Evolutionary conservation across 2,113 vertebrate genomes (phyloP).

Genomic region (Athene noctua): DNA sequence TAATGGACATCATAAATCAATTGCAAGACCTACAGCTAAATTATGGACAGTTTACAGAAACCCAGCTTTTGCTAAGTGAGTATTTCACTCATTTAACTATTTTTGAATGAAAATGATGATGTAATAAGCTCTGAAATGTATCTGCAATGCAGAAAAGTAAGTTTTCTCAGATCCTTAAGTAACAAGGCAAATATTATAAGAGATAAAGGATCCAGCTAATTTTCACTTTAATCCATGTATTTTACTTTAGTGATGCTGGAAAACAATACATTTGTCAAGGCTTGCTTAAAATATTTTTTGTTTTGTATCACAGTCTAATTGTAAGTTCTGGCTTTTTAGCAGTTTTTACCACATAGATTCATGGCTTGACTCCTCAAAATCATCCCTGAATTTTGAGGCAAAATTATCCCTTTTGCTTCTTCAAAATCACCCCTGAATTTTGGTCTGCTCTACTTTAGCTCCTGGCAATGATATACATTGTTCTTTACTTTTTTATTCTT

Average conservation of each 20-base stretch:
- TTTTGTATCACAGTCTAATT: background rate
- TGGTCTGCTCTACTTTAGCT: background rate
- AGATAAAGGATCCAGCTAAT: background rate
- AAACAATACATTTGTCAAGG: background rate
- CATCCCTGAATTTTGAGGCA: background rate
- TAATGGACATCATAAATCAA: background rate
- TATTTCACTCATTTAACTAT: background rate
- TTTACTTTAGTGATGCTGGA: background rate
- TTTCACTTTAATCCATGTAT: background rate
- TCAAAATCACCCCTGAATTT: background rate
- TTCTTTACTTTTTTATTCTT: background rate
- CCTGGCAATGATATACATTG: background rate
- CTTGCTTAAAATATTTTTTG: background rate
- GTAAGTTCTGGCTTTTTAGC: background rate
- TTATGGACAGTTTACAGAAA: background rate
- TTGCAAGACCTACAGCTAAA: background rate
- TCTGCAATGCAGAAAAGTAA: background rate
- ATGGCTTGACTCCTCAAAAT: background rate
- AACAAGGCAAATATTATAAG: background rate
- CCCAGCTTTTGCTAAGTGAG: rapidly evolving
- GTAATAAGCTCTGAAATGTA: background rate
- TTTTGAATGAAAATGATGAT: background rate
- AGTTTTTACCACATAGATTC: background rate
- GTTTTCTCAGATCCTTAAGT: background rate
- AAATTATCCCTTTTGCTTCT: background rate